A percentile compares a stretch with the other conserved stretches of the same genome.
Evolutionary conservation across 1,140 invertebrate genomes (phyloP).

Genomic region (Diorhabda carinulata): DNA sequence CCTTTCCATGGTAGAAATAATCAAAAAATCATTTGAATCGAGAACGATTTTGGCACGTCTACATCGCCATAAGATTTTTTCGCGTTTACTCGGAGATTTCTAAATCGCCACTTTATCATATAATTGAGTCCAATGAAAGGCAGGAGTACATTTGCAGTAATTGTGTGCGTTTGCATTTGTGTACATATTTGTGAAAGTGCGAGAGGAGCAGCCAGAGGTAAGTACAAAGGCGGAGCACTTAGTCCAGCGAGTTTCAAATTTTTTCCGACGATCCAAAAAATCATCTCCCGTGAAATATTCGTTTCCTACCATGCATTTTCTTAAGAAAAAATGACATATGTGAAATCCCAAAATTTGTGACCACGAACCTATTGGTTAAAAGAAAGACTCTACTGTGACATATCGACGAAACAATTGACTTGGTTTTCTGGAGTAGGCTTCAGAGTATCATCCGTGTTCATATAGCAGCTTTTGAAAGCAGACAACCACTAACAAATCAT

Average conservation of each 20-base stretch:
- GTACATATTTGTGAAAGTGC: constrained; percentile 17
- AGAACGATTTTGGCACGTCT: background rate
- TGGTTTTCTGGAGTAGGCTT: too few species aligned
- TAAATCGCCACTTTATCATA: background rate
- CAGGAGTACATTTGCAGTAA: constrained; percentile 3
- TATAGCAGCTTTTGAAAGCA: too few species aligned
- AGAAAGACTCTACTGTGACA: too few species aligned
- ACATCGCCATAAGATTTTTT: background rate
- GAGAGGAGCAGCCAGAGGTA: constrained; percentile 22
- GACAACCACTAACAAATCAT: too few species aligned
- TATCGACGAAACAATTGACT: too few species aligned
- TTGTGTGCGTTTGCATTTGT: constrained; percentile 13
- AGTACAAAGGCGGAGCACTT: background rate
- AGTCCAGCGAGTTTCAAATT: too few species aligned
- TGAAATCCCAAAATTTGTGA: too few species aligned
- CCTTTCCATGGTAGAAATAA: background rate
- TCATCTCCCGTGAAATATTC: too few species aligned
- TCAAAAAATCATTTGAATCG: background rate
- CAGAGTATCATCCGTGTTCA: too few species aligned
- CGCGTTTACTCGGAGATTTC: background rate
- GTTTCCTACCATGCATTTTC: too few species aligned
- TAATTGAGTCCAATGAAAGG: constrained; percentile 9
- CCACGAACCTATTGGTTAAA: too few species aligned
- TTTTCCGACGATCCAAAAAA: background rate
- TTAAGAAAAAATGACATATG: too few species aligned